phyloP scores from a whole-genome alignment of 1,140 invertebrate species.

The Metopolophium dirhodum region DNA sequence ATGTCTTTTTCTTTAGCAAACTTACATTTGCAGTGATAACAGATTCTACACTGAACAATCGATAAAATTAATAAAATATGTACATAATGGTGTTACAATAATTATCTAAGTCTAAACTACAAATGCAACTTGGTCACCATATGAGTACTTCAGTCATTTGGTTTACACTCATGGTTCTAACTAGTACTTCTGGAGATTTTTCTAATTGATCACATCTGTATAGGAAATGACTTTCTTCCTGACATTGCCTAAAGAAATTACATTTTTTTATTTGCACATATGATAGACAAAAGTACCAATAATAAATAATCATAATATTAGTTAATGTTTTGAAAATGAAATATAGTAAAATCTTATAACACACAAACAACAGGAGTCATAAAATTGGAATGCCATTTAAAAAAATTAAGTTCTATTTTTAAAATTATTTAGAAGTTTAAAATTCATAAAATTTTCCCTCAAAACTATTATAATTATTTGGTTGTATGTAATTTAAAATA shows the following conservation, averaged over 20 bases:
- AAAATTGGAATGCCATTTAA: too few species aligned
- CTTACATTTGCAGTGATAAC: conserved; percentile 68
- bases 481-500: too few species aligned
- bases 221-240: conserved; percentile 71
- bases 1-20: conserved; percentile 73
- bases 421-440: too few species aligned
- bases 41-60: conserved; percentile 64
- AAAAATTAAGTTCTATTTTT: too few species aligned
- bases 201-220: conserved; percentile 70
- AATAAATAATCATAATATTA: too few species aligned
- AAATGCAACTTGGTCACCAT: conserved; percentile 60
- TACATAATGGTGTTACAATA: neutral
- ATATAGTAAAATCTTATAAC: too few species aligned
- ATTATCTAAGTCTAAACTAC: neutral
- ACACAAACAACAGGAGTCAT: too few species aligned
- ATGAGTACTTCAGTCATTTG: conserved; percentile 73
- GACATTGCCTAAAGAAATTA: conserved; percentile 62
- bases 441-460: too few species aligned
- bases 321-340: too few species aligned
- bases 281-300: too few species aligned
- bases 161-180: conserved; percentile 70
- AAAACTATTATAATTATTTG: too few species aligned
- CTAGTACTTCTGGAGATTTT: conserved; percentile 66
- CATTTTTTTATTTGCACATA: neutral
- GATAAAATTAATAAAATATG: neutral